A percentile compares a stretch with the other conserved stretches of the same genome.
phyloP scores from a whole-genome alignment of 2,113 vertebrate species.

The Montifringilla adamsi region DNA sequence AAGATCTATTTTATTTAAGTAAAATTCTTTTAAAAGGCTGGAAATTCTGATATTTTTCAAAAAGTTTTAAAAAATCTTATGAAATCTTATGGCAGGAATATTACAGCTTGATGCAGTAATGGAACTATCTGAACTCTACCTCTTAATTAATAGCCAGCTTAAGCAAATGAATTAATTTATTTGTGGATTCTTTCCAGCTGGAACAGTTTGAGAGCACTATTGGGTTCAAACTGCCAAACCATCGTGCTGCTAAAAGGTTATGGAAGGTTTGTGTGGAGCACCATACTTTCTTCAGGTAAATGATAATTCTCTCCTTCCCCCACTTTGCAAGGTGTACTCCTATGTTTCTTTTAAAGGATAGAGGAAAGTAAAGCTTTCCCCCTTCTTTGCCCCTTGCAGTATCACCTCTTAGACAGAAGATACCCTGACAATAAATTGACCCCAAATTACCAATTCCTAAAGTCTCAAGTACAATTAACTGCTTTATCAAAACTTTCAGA shows the following conservation, averaged over 20 bases:
- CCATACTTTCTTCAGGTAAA: conserved; percentile 98
- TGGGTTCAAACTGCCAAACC: conserved; percentile 96
- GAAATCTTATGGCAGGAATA: neutral
- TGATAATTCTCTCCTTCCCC: neutral
- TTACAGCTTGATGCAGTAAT: neutral
- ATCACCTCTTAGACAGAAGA: neutral
- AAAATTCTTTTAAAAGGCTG: neutral
- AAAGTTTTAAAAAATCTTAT: neutral
- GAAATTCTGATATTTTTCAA: neutral
- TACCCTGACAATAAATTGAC: neutral
- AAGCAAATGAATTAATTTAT: conserved; percentile 29
- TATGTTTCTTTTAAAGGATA: neutral
- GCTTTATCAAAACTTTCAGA: neutral
- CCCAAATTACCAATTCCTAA: neutral
- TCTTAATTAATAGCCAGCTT: neutral
- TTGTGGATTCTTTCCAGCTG: conserved; percentile 74
- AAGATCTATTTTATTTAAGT: neutral
- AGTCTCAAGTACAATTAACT: neutral
- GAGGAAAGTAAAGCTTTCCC: neutral
- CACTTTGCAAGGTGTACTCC: neutral
- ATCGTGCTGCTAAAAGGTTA: conserved; percentile 91
- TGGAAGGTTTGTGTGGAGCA: conserved; percentile 99
- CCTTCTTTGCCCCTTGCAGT: neutral
- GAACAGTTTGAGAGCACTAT: conserved; percentile 99
- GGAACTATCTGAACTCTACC: neutral